Base-by-base conservation (phyloP, 2,113 vertebrate species). In the Chaetura pelagica region DNA sequence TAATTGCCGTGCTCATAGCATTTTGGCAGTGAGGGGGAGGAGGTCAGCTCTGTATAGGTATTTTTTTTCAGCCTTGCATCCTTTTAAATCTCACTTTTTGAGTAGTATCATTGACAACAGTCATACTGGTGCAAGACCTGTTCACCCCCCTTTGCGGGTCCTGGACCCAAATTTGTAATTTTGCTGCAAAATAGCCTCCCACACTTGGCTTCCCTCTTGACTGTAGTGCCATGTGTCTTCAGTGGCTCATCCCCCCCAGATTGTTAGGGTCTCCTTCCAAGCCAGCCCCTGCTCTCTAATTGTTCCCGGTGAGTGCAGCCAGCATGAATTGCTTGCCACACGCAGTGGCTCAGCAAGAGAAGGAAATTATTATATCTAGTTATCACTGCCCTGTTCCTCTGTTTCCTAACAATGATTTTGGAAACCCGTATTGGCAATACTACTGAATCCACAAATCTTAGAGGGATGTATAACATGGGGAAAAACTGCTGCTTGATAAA, bases 251-350 rank as follows among this genome's bases (percentile, higher is more conserved):
- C 26, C 29, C 51, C 49, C 30, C 20, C 27, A 76, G 51, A 82
- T 97, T 90, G 61, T 95, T 96, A 96, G 95, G 96, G 93, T 98
- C 96, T 97, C 94, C 95, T 98, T 96, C 96, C 97, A 94, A 97
- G 95, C 82, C 94, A 93, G 82, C 97, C 96, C 97, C 97, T 98
- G 98, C 93, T 95, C 96, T 97, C 96, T 98, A 98, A 98, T 98
- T 98, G 97, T 97, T 97, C 97, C 97, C 88, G 96, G 94, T 98
- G 98, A 98, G 96, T 94, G 55, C 96, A 97, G 98, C 97, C 97
- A 96, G 97, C 95, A 95, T 96, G 97, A 97, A 98, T 97, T 98
- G 96, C 98, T 98, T 20, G 6, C 74, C 87, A 46, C 48, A 49
- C 51, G 19, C 48, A 66, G 30, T 44, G 62, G 83, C 83, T 94